Evolutionary conservation across 2,888 invertebrate species (phyloP).

Genomic region (Torymus auratus): DNA sequence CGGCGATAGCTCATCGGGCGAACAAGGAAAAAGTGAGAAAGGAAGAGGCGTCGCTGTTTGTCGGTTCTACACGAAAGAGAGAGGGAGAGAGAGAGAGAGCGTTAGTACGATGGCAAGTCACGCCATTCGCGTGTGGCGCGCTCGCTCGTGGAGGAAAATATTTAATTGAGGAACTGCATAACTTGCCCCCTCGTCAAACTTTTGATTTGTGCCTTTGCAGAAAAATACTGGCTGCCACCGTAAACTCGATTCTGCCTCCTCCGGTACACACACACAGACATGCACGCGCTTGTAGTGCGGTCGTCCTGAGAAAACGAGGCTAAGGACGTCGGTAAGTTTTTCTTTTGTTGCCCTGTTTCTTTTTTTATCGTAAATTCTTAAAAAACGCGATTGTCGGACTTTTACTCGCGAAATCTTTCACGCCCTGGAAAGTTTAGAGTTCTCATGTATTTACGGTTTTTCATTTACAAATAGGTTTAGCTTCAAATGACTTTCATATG

Average conservation of each 20-base stretch:
- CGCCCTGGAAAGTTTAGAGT: neutral
- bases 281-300: no score
- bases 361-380: neutral
- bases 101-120: conserved; percentile 10
- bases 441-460: no score
- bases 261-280: no score
- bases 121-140: neutral
- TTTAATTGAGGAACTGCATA: conserved; percentile 46
- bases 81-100: no score
- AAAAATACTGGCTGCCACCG: neutral
- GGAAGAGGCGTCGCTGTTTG: no score
- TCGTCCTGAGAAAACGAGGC: conserved; percentile 9
- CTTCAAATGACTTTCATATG: no score
- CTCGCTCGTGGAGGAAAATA: conserved; percentile 25
- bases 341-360: neutral
- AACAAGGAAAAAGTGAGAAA: no score
- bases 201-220: conserved; percentile 34
- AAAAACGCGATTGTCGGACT: neutral
- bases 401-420: conserved; percentile 1
- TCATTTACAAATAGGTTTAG: no score
- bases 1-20: no score
- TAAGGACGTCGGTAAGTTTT: conserved; percentile 26
- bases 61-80: no score
- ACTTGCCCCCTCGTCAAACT: conserved; percentile 40
- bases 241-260: conserved; percentile 11